Evolutionary conservation across 2,888 invertebrate genomes (phyloP), one percentile per base, ranked within the genome.

Genomic region (Zonitis immaculata): DNA sequence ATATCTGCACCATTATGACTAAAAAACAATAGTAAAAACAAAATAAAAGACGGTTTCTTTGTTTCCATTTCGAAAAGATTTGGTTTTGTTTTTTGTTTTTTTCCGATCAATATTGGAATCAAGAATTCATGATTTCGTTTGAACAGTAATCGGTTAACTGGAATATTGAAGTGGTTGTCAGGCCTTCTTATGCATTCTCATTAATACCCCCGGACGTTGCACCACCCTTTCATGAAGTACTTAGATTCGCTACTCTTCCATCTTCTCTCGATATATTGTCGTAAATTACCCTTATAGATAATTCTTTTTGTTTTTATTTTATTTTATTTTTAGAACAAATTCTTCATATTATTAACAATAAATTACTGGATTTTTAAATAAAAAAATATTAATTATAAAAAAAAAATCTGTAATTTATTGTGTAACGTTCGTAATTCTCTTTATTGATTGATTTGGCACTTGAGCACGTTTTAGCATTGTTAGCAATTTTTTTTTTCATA

Each of bases 111-210:
- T 12, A 6, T 30, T 30, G 12, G 6, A 30, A 12, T 16, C 32
- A 16, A 16, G 16, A 35, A 35, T 35, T 35, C 35, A 35, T 35
- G 16, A 35, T 35, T 35, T 35, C 35, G 4, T 16, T 35, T 18
- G 18, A 35, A 35, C 14, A 18, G 53, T 16, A 43, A 53, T 49
- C 32, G 2, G 39, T 47, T 35, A 30, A 54, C 54, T 54, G 43
- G 51, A 43, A 30, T 14, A 11, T n/a, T 54, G 42, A 54, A 54
- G 44, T 46, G 42, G 42, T 18, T 44, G 45, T 20, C 20, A 49
- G 32, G 45, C 18, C 56, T 57, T 57, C 51, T 57, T 57, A 57
- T 53, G 53, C 53, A 42, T 47, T 51, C 9, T 5, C 16, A 35
- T 18, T 35, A 16, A 35, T 16, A 18, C 35, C 35, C 35, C 35